A percentile compares a stretch with the other conserved stretches of the same genome.
phyloP scores from a whole-genome alignment of 2,797 vertebrate species.

The Sarcophilus harrisii region DNA sequence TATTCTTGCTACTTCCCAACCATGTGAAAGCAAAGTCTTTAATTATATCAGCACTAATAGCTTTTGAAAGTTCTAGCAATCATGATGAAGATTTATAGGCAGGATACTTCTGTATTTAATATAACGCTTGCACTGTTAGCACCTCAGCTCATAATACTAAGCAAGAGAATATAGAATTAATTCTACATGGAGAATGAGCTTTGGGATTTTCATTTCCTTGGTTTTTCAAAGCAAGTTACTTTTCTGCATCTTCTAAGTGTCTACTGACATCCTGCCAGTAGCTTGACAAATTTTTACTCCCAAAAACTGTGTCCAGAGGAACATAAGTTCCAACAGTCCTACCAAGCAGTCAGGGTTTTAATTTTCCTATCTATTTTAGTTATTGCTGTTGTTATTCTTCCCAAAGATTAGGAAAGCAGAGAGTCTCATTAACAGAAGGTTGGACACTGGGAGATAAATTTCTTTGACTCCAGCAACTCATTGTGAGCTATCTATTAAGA shows the following conservation, averaged over 20 bases:
- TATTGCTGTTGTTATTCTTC: background rate
- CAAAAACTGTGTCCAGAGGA: background rate
- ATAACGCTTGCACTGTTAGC: background rate
- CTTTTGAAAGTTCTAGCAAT: background rate
- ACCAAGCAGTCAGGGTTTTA: background rate
- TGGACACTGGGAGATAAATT: background rate
- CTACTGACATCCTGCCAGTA: background rate
- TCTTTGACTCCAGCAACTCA: background rate
- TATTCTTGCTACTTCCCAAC: background rate
- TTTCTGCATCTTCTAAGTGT: background rate
- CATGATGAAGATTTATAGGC: background rate
- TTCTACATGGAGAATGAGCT: background rate
- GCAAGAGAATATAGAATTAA: background rate
- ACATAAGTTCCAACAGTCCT: background rate
- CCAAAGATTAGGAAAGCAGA: background rate
- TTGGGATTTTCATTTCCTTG: background rate
- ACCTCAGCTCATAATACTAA: background rate
- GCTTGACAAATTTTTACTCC: background rate
- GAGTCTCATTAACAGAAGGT: background rate
- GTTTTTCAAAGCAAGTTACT: background rate
- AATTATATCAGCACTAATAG: background rate
- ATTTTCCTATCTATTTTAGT: background rate
- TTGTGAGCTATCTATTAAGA: background rate
- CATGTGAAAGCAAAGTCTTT: background rate
- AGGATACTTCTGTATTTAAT: background rate